Evolutionary conservation across 1,140 invertebrate species (phyloP).

Genomic region (Scylla paramamosain): DNA sequence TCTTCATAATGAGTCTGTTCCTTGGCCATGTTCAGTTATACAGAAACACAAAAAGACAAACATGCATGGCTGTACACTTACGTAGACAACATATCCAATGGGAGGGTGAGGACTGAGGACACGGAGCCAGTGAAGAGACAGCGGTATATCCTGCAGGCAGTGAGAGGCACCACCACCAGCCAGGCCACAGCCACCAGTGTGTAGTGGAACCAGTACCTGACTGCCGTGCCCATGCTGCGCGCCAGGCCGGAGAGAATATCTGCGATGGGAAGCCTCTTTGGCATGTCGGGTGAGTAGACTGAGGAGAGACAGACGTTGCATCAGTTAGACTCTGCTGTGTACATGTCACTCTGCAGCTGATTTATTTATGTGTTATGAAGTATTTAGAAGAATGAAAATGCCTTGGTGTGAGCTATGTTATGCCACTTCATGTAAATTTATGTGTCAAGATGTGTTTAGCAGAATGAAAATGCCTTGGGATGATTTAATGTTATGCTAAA

Average conservation of each 20-base stretch:
- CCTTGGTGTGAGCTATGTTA: too few relatives aligned
- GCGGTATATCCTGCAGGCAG: constrained; percentile 97
- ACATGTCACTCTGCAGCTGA: too few relatives aligned
- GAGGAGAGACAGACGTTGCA: constrained; percentile 60
- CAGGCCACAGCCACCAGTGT: constrained; percentile 97
- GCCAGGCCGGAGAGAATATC: constrained; percentile 94
- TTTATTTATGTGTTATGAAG: too few relatives aligned
- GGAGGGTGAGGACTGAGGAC: constrained; percentile 88
- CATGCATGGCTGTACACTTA: constrained; percentile 79
- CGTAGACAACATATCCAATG: constrained; percentile 94
- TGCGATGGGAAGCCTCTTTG: constrained; percentile 93
- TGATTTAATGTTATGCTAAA: too few relatives aligned
- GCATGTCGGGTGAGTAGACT: constrained; percentile 99
- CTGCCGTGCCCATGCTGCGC: constrained; percentile 92
- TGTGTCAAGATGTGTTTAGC: too few relatives aligned
- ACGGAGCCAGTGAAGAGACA: constrained; percentile 95
- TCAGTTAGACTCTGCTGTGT: too few relatives aligned
- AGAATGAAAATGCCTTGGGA: too few relatives aligned
- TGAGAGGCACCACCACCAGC: constrained; percentile 97
- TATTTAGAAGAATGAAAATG: too few relatives aligned
- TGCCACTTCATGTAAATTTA: too few relatives aligned
- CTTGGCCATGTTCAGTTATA: too few relatives aligned
- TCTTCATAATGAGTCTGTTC: too few relatives aligned
- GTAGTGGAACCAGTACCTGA: constrained; percentile 98
- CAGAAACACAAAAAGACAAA: too few relatives aligned